Percentiles rank a stretch among this genome's conserved stretches.
Evolutionary conservation across 2,888 invertebrate genomes (phyloP).

Genomic region (Heliconius sara): DNA sequence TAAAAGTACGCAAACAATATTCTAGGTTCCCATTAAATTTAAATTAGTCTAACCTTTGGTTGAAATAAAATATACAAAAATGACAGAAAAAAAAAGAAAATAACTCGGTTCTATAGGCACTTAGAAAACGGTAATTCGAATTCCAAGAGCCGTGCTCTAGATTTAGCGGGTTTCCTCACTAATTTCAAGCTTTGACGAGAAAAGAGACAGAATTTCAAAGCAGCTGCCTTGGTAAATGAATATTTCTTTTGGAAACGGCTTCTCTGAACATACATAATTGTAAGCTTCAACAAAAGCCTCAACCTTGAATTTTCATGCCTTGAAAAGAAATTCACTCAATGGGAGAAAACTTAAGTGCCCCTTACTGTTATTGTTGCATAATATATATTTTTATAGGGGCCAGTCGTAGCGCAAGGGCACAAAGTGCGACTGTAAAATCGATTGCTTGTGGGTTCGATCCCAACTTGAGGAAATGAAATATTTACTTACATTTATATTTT

Average conservation of each 20-base stretch:
- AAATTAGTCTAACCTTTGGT: neutral
- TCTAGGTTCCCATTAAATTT: neutral
- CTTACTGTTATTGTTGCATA: neutral
- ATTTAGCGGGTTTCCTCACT: slow-evolving; percentile 18
- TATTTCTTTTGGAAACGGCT: slow-evolving; percentile 22
- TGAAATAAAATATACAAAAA: neutral
- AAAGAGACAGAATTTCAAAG: slow-evolving; percentile 23
- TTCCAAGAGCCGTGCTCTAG: slow-evolving; percentile 6
- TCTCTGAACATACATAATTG: slow-evolving; percentile 24
- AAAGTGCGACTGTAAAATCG: too few relatives aligned
- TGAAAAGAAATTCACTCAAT: slow-evolving; percentile 16
- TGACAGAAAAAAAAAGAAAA: neutral
- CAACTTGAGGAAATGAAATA: too few relatives aligned
- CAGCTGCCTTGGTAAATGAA: slow-evolving; percentile 18
- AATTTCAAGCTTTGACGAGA: slow-evolving; percentile 24
- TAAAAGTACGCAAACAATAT: neutral
- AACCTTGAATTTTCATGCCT: slow-evolving; percentile 25
- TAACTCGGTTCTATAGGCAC: neutral
- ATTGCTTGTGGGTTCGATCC: too few relatives aligned
- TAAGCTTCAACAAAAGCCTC: slow-evolving; percentile 9
- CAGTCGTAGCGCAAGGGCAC: too few relatives aligned
- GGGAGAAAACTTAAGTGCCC: slow-evolving; percentile 16
- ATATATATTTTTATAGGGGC: too few relatives aligned
- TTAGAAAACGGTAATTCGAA: neutral
- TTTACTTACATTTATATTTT: too few relatives aligned